These are phyloP conservation scores for Latrodectus elegans DNA, from an alignment of 2,888 invertebrate species.

Conservation along the genomic window DNA sequence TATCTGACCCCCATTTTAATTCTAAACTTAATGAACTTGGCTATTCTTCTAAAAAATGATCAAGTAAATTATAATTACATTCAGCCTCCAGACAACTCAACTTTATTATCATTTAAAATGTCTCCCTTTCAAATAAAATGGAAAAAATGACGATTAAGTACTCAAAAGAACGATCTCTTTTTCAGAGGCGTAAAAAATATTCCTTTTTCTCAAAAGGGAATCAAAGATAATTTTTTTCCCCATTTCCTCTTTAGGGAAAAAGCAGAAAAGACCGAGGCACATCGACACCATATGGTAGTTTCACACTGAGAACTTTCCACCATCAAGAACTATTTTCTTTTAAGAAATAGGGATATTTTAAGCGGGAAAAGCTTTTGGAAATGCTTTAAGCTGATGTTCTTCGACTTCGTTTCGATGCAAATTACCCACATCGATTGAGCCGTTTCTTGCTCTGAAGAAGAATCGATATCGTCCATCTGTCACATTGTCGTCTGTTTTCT, in stretches of 20 bases:
- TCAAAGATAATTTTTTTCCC: background rate
- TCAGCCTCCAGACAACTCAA: background rate
- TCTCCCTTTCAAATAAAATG: background rate
- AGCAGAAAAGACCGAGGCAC: slow-evolving; percentile 13
- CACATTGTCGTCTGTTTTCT: slow-evolving; percentile 21
- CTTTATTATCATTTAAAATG: background rate
- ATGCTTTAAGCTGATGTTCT: slow-evolving; percentile 47
- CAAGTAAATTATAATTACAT: slow-evolving; percentile 5
- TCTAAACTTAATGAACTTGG: background rate
- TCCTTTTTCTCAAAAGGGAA: background rate
- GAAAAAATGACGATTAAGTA: slow-evolving; percentile 1
- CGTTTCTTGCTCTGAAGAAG: slow-evolving; percentile 46
- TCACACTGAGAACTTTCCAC: slow-evolving; percentile 30
- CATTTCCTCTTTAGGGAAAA: background rate
- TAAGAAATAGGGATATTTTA: slow-evolving; percentile 41
- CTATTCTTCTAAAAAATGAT: background rate
- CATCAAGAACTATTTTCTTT: slow-evolving; percentile 30
- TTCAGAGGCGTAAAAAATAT: slow-evolving; percentile 1
- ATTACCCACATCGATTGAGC: slow-evolving; percentile 57
- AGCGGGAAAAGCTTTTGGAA: slow-evolving; percentile 31
- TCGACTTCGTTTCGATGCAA: slow-evolving; percentile 61
- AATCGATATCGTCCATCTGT: slow-evolving; percentile 64
- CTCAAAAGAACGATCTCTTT: slow-evolving; percentile 3
- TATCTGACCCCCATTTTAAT: background rate
- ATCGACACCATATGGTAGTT: slow-evolving; percentile 60